Conservation (phyloP, 2,797 vertebrate genomes). For the Gobionotothen gibberifrons region DNA sequence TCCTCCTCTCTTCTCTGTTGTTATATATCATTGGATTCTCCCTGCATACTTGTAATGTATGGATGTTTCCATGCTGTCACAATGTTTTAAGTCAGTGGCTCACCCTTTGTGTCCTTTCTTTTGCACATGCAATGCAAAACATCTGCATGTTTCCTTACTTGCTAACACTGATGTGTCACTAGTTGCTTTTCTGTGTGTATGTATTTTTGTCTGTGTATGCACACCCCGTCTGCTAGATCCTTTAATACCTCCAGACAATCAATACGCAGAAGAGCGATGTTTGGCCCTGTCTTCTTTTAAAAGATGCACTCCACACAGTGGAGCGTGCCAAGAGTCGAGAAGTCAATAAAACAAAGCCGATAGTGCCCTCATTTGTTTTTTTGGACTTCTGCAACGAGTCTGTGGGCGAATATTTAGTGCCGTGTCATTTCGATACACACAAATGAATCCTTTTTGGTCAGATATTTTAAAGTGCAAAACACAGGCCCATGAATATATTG, state of each 20-base stretch:
- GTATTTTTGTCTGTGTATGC: constrained; percentile 30
- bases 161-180: constrained; percentile 1
- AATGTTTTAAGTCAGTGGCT: constrained; percentile 37
- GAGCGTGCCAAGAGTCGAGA: constrained; percentile 62
- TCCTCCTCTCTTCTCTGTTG: constrained; percentile 62
- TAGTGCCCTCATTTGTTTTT: constrained; percentile 61
- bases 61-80: constrained; percentile 70
- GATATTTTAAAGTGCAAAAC: constrained; percentile 37
- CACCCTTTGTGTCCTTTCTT: constrained; percentile 7
- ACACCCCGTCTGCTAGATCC: constrained; percentile 56
- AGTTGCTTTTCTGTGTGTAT: constrained; percentile 23
- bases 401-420: constrained; percentile 53
- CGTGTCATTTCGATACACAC: constrained; percentile 41
- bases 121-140: neutral
- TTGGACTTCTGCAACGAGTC: constrained; percentile 34
- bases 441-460: constrained; percentile 48
- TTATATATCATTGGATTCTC: constrained; percentile 73
- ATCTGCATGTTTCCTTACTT: constrained; percentile 6
- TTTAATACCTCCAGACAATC: constrained; percentile 72
- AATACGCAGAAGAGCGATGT: constrained; percentile 64
- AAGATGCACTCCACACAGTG: constrained; percentile 69
- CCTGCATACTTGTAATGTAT: constrained; percentile 70
- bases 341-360: constrained; percentile 75
- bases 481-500: constrained; percentile 37
- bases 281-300: constrained; percentile 69